These are phyloP conservation scores for Ptilorrhoa leucosticta DNA, from an alignment of 2,113 vertebrate species.

Conservation along the genomic window DNA sequence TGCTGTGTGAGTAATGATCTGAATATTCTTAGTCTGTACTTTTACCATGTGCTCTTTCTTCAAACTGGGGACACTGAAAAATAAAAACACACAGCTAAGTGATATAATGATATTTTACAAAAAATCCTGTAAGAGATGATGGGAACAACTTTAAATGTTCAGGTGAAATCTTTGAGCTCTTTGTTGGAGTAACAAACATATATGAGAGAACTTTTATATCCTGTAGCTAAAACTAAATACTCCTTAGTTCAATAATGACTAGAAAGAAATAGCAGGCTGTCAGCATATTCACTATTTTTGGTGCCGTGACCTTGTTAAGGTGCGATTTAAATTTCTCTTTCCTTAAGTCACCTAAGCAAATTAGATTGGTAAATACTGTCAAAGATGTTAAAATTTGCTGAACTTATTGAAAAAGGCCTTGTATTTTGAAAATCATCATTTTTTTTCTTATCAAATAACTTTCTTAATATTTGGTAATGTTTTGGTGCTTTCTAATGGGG, in stretches of 20 bases:
- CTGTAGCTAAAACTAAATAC: neutral
- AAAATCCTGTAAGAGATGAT: accelerated
- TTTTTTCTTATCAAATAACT: neutral
- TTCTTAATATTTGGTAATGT: neutral
- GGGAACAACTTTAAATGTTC: neutral
- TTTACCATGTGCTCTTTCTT: neutral
- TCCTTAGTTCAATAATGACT: neutral
- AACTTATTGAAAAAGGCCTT: neutral
- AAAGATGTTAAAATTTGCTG: neutral
- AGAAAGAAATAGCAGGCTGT: neutral
- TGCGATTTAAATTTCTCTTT: neutral
- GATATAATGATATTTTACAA: neutral
- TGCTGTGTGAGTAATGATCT: neutral
- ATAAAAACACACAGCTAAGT: neutral
- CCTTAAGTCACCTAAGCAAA: neutral
- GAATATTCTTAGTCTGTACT: neutral
- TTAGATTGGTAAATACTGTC: neutral
- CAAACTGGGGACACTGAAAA: neutral
- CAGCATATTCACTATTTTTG: neutral
- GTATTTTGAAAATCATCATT: neutral
- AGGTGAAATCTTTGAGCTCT: neutral
- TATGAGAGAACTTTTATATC: neutral
- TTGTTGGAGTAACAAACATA: neutral
- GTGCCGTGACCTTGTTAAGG: neutral
- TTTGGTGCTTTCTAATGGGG: neutral